Conservation (phyloP, 2,113 vertebrate species). For the Felis catus region F.catus_Fca126_mat1.0 CM031413.1:101001501-101002000, state of each 20-base stretch:
- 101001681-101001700: conserved; percentile 7
- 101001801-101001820: conserved; percentile 36
- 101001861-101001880: background rate
- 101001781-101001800: conserved; percentile 11
- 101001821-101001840: background rate
- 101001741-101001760: background rate
- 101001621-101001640: conserved; percentile 40
- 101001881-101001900: background rate
- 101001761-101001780: conserved; percentile 13
- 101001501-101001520: conserved; percentile 61
- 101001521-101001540: conserved; percentile 64
- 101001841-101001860: background rate
- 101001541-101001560: conserved; percentile 67
- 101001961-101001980: background rate
- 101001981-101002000: conserved; percentile 7
- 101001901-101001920: background rate
- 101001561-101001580: conserved; percentile 30
- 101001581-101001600: conserved; percentile 12
- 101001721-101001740: background rate
- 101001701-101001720: background rate
- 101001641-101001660: conserved; percentile 43
- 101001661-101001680: conserved; percentile 45
- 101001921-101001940: background rate
- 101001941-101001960: background rate
- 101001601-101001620: conserved; percentile 14